phyloP scores from a whole-genome alignment of 2,113 vertebrate species.

The Sylvietta virens region DNA sequence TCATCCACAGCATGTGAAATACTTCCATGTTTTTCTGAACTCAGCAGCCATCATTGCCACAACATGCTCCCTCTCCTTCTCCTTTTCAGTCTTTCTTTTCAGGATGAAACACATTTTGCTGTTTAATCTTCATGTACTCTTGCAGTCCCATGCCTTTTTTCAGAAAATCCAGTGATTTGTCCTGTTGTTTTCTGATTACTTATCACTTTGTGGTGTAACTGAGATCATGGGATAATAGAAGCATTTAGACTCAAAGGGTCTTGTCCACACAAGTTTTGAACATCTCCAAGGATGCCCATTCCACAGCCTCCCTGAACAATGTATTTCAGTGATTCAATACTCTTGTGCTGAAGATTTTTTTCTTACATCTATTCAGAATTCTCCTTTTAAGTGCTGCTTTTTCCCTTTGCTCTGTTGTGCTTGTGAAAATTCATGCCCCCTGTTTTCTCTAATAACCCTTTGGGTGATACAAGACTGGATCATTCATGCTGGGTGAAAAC shows the following conservation, averaged over 20 bases:
- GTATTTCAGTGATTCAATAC: not conserved
- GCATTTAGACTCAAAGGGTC: not conserved
- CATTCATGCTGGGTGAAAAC: not conserved
- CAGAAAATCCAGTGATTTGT: not conserved
- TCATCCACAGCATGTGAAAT: not conserved
- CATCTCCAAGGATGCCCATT: not conserved
- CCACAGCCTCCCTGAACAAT: fast-evolving
- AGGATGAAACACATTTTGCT: not conserved
- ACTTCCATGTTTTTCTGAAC: not conserved
- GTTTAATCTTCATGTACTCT: not conserved
- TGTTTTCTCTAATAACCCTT: not conserved
- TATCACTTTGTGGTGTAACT: not conserved
- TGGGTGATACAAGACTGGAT: not conserved
- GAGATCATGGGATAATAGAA: not conserved
- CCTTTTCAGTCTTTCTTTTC: not conserved
- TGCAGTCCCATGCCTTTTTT: not conserved
- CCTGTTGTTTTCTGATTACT: not conserved
- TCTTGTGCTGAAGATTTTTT: not conserved
- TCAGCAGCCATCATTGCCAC: not conserved
- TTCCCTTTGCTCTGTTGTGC: not conserved
- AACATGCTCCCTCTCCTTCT: not conserved
- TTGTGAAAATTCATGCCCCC: not conserved
- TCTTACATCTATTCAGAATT: not conserved
- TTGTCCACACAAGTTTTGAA: not conserved
- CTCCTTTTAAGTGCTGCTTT: not conserved